Base-by-base conservation (phyloP, 2,113 vertebrate species). In the Esox niger region DNA sequence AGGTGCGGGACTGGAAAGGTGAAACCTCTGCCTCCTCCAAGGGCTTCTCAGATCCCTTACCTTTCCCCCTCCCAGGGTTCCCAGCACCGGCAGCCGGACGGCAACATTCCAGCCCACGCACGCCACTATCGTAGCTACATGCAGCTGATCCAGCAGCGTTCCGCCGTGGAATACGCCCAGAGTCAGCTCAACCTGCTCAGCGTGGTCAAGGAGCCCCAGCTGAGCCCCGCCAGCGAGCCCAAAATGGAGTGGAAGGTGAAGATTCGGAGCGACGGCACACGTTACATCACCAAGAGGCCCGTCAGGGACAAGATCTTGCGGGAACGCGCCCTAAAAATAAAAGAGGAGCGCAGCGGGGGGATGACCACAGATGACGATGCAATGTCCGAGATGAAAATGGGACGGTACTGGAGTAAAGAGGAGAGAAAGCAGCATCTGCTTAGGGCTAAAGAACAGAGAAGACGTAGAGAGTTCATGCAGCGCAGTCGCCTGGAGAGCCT, bases 231-330 rank as follows among this genome's bases (percentile, higher is more conserved):
- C 57, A 67, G 73, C 0, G 95, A 97, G 82, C 94, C 95, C 82
- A 96, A 94, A 88, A 94, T 96, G 93, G 96, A 99, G 71, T 99
- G 97, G 97, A 99, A 99, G 88, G 96, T 98, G 66, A 98, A 98
- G 87, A 91, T 98, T 60, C 88, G 97, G 72, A 95, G 96, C 11
- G 97, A 99, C 3, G 97, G 97, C 65, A 97, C 95, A 0, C 91
- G 97, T 32, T 99, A 98, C 80, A 96, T 98, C 74, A 98, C 97
- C 60, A 98, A 98, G 86, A 92, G 97, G 72, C 97, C 97, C 0
- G 95, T 96, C 59, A 88, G 97, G 72, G 97, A 99, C 88, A 93
- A 95, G 63, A 93, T 99, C 80, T 91, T 99, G 70, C 92, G 92
- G 73, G 96, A 99, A 81, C 93, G 96, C 79, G 96, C 96, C 83